Evolutionary conservation across 2,113 vertebrate genomes (phyloP).

Genomic region (Thryonomys swinderianus): DNA sequence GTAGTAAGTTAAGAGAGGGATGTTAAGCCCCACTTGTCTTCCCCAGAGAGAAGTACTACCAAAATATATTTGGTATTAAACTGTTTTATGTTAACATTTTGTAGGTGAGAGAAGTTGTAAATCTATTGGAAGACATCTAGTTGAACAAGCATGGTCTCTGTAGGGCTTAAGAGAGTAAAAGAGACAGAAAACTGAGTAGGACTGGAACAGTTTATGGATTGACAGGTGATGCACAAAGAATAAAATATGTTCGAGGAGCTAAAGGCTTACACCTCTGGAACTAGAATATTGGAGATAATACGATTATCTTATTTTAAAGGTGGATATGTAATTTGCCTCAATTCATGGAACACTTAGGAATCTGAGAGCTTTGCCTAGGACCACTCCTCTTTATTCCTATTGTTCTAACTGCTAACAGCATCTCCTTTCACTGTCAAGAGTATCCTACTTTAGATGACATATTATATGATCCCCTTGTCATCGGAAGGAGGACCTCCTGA

Average conservation of each 20-base stretch:
- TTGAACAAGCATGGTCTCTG: constrained; percentile 20
- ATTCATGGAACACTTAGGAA: not conserved
- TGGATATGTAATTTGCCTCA: not conserved
- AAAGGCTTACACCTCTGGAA: not conserved
- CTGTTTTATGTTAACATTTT: constrained; percentile 61
- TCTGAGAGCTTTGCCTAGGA: not conserved
- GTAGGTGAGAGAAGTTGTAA: constrained; percentile 9
- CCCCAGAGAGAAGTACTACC: constrained; percentile 23
- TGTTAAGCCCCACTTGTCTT: constrained; percentile 2
- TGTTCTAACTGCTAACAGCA: not conserved
- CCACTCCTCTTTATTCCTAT: not conserved
- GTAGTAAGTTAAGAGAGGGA: constrained; percentile 28
- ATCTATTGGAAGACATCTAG: constrained; percentile 36
- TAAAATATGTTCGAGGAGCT: not conserved
- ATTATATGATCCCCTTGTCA: not conserved
- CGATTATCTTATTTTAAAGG: not conserved
- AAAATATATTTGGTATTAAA: constrained; percentile 60
- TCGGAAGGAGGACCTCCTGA: not conserved
- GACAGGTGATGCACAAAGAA: constrained; percentile 2
- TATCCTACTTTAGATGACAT: constrained; percentile 2
- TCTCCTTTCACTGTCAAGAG: not conserved
- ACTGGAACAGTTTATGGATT: constrained; percentile 29
- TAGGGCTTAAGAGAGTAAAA: constrained; percentile 9
- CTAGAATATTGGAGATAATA: not conserved
- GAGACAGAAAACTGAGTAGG: not conserved